Percentiles rank a stretch among this genome's conserved stretches.
phyloP scores from a whole-genome alignment of 2,113 vertebrate genomes.

The Dicerorhinus sumatrensis region DNA sequence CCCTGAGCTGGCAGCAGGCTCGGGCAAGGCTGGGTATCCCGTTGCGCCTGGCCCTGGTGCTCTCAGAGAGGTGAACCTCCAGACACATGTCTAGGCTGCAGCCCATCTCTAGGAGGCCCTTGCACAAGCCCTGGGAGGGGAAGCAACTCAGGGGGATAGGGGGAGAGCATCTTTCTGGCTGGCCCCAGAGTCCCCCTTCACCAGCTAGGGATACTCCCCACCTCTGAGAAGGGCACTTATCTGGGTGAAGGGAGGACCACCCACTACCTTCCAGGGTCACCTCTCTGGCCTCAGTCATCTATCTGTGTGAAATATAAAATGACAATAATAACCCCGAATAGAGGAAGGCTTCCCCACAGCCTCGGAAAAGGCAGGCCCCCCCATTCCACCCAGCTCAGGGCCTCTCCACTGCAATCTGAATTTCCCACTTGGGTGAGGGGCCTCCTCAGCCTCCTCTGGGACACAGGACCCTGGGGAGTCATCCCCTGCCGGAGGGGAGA shows the following conservation, averaged over 20 bases:
- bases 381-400: not conserved
- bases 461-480: not conserved
- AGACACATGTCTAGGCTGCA: not conserved
- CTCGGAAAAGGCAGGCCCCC: not conserved
- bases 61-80: not conserved
- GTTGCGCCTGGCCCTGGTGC: not conserved
- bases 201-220: not conserved
- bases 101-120: not conserved
- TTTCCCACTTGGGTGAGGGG: constrained; percentile 29
- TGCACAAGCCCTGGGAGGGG: not conserved
- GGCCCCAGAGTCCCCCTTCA: not conserved
- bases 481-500: not conserved
- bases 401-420: not conserved
- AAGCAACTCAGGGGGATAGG: not conserved
- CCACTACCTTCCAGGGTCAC: not conserved
- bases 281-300: not conserved
- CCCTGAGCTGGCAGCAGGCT: not conserved
- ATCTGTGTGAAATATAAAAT: constrained; percentile 22
- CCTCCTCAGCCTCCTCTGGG: not conserved
- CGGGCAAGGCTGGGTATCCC: not conserved
- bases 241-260: not conserved
- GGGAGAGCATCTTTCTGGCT: not conserved
- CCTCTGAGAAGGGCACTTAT: not conserved
- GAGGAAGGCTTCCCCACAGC: not conserved
- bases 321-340: not conserved